Evolutionary conservation across 2,797 vertebrate species (phyloP), one percentile per base, ranked within the genome.

Genomic region (Nyctalus aviator): DNA sequence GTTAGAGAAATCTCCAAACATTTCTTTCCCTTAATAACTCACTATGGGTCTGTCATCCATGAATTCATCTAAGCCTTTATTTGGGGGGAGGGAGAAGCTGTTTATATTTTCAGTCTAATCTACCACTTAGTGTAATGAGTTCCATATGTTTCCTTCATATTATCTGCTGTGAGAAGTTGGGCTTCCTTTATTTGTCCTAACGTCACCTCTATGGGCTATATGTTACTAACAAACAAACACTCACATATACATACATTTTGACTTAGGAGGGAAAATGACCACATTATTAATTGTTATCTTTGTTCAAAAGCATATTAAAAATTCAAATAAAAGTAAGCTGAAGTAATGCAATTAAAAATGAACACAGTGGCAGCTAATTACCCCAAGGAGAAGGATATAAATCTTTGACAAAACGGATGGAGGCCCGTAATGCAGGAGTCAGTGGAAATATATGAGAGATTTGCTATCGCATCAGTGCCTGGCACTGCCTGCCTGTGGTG

Each of bases 241-340:
- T 50, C 66, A 77, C 62, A 46, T 37, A 71, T 53, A 82, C 12
- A 71, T 25, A 20, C 23, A 13, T 2, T 1, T n/a, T n/a, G 46
- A 92, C 90, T 94, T 93, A 88, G 83, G 84, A 77, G 69, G 78
- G 73, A 68, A 95, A 96, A 95, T 89, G 41, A 90, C 91, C 59
- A 1, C 30, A 50, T 35, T 90, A 73, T 94, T 94, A 94, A 96
- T 84, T 77, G 14, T 91, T 94, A 89, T 79, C 81, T 96, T 95
- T 96, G 64, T 94, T 96, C 95, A 93, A 35, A 97, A 96, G 92
- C 25, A 85, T 94, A 76, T 94, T 83, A 75, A 92, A 94, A 97
- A 97, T 96, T 88, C 91, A 96, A 96, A 96, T 87, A 81, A 98
- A 97, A 97, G 91, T 95, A 96, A 97, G 87, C 55, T 55, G 84